Conservation (phyloP, 2,888 invertebrate genomes). For the Conistra vaccinii region DNA sequence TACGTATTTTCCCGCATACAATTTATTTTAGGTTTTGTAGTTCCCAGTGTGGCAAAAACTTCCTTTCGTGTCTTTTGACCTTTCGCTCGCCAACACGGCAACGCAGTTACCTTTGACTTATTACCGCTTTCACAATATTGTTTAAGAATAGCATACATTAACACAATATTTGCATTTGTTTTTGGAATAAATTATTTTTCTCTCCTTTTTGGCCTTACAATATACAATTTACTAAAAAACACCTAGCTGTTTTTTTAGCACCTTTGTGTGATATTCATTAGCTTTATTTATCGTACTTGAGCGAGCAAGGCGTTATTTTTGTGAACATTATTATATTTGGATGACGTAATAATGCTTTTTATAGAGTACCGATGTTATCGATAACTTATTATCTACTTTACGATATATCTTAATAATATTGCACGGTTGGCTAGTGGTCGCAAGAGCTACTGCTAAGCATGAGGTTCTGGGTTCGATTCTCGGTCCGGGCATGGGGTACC, state of each 20-base stretch:
- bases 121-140: neutral
- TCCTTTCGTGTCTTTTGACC: neutral
- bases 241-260: neutral
- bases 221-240: neutral
- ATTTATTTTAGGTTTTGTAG: slow-evolving; percentile 5
- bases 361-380: neutral
- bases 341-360: slow-evolving; percentile 1
- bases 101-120: slow-evolving; percentile 13
- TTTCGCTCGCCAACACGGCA: neutral
- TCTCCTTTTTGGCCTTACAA: neutral
- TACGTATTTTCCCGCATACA: neutral
- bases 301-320: slow-evolving; percentile 8
- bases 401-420: neutral
- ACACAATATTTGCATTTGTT: neutral
- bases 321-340: neutral
- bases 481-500: no score
- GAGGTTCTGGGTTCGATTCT: neutral
- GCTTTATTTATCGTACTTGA: slow-evolving; percentile 5
- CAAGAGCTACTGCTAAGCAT: neutral
- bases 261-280: slow-evolving; percentile 10
- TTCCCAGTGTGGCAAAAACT: neutral
- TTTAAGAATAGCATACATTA: neutral
- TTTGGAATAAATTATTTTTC: neutral
- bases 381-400: neutral
- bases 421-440: neutral